A percentile compares a stretch with the other conserved stretches of the same genome.
These are phyloP conservation scores for Rhopalosiphum maidis DNA, from an alignment of 1,140 invertebrate species.

Conservation along the genomic window DNA sequence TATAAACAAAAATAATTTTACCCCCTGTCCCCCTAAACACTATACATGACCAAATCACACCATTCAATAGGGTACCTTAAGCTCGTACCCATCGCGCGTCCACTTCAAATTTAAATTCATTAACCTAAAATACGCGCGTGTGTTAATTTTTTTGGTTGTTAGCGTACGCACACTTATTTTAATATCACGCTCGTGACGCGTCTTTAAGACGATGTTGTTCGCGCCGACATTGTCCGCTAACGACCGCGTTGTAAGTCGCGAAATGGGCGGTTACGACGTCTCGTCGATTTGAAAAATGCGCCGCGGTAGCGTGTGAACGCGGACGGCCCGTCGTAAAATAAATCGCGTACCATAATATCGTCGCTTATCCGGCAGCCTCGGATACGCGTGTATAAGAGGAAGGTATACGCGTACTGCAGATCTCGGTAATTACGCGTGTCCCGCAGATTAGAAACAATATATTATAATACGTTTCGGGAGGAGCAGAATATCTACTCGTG, in stretches of 20 bases:
- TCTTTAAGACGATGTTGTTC: neutral
- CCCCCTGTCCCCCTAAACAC: too few species aligned
- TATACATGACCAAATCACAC: too few species aligned
- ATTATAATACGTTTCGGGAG: neutral
- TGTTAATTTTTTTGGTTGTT: neutral
- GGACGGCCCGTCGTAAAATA: neutral
- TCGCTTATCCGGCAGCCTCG: neutral
- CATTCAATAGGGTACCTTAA: too few species aligned
- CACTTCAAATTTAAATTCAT: neutral
- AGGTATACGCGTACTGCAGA: neutral
- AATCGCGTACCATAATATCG: neutral
- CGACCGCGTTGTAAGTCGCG: neutral
- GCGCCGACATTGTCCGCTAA: neutral
- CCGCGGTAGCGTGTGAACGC: neutral
- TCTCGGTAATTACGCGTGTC: neutral
- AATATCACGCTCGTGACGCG: neutral
- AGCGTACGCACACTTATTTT: neutral
- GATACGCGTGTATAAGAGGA: neutral
- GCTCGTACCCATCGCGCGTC: too few species aligned
- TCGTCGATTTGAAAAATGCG: neutral
- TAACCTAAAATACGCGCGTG: neutral
- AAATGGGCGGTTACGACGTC: neutral
- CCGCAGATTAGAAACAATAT: slow-evolving; percentile 1
- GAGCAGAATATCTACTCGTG: neutral
- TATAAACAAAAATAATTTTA: too few species aligned